A percentile compares a stretch with the other conserved stretches of the same genome.
phyloP scores from a whole-genome alignment of 2,113 vertebrate genomes.

The Chionomys nivalis region DNA sequence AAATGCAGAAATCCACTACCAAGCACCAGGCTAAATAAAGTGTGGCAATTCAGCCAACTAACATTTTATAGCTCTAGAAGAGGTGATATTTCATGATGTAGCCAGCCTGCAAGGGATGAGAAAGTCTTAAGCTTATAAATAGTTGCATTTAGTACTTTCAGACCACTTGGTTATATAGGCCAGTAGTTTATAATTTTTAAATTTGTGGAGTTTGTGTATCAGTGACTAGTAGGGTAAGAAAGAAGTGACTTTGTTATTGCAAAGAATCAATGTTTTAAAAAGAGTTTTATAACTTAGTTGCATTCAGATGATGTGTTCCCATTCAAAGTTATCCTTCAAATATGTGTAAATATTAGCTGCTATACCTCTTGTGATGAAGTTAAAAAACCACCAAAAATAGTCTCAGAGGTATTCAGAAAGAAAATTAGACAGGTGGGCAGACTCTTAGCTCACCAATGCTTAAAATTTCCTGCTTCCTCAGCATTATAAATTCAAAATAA shows the following conservation, averaged over 20 bases:
- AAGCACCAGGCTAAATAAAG: background rate
- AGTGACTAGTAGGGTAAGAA: background rate
- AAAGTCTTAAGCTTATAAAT: conserved; percentile 35
- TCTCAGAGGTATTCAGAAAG: too few species aligned
- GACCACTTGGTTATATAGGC: background rate
- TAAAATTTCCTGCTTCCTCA: background rate
- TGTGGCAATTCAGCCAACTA: conserved; percentile 9
- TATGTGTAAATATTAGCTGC: background rate
- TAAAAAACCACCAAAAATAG: background rate
- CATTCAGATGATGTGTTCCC: background rate
- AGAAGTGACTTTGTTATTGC: background rate
- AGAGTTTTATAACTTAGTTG: conserved; percentile 32
- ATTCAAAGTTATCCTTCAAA: background rate
- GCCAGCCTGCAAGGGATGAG: background rate
- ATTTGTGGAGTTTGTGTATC: background rate
- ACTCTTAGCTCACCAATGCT: background rate
- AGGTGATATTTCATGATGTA: conserved; percentile 58
- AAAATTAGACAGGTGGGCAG: background rate
- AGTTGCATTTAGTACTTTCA: background rate
- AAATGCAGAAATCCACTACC: too few species aligned
- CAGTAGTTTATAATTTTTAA: background rate
- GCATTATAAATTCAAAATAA: background rate
- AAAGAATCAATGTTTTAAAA: background rate
- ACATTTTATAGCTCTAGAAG: conserved; percentile 34
- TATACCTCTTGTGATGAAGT: background rate